Evolutionary conservation across 2,797 vertebrate genomes (phyloP).

Genomic region (Sebastes oblongus): DNA sequence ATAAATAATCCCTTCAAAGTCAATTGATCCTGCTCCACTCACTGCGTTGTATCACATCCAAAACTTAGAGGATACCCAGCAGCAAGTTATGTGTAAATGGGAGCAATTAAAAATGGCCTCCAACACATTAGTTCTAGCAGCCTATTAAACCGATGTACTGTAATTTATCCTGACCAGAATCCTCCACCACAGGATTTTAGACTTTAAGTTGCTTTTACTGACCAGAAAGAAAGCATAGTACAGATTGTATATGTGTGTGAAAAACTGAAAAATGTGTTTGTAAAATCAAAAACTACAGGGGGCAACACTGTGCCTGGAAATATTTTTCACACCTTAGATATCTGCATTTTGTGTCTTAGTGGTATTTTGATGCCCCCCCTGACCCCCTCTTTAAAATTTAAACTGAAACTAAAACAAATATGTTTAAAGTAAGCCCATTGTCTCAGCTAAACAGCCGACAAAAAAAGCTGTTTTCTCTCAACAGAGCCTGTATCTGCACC

Average conservation of each 20-base stretch:
- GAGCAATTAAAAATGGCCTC: slow-evolving; percentile 3
- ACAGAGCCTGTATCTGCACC: neutral
- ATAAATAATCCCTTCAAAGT: slow-evolving; percentile 55
- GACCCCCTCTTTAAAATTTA: neutral
- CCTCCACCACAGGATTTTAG: neutral
- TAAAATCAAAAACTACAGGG: neutral
- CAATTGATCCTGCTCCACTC: slow-evolving; percentile 20
- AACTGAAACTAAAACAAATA: neutral
- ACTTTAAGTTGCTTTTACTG: neutral
- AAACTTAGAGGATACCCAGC: slow-evolving; percentile 6
- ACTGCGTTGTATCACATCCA: neutral
- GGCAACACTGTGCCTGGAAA: neutral
- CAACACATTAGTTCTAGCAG: neutral
- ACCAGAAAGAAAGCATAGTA: neutral
- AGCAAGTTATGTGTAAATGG: slow-evolving; percentile 7
- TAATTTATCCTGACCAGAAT: neutral
- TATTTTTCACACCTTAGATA: neutral
- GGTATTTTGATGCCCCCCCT: too few relatives aligned
- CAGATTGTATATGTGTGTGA: neutral
- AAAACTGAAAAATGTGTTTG: neutral
- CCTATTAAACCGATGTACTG: neutral
- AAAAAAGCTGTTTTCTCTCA: neutral
- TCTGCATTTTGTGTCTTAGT: neutral
- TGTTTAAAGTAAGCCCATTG: neutral
- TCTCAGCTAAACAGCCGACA: neutral